Evolutionary conservation across 1,140 invertebrate genomes (phyloP).

Genomic region (Polypedilum vanderplanki): DNA sequence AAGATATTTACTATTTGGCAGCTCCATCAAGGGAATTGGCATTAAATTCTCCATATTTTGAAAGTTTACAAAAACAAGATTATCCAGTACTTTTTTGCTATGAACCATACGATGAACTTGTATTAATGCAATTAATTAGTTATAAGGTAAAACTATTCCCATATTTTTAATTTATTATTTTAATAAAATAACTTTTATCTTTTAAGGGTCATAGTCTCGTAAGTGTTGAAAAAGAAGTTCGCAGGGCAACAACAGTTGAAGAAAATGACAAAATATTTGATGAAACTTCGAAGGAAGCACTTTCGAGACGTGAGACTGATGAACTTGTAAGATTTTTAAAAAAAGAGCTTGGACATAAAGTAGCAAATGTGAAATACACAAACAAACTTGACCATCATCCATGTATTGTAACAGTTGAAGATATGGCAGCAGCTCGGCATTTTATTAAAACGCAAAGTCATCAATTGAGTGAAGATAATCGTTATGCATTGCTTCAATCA

Average conservation of each 20-base stretch:
- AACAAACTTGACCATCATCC: conserved; percentile 80
- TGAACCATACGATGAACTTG: conserved; percentile 92
- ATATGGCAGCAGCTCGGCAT: conserved; percentile 92
- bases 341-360: conserved; percentile 53
- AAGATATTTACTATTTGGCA: conserved; percentile 87
- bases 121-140: conserved; percentile 72
- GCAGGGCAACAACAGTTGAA: conserved; percentile 58
- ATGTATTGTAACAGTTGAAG: conserved; percentile 87
- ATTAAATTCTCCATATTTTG: conserved; percentile 89
- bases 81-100: conserved; percentile 93
- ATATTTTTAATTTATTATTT: too few relatives aligned
- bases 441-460: conserved; percentile 86
- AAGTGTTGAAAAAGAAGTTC: conserved; percentile 92
- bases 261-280: conserved; percentile 36
- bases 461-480: conserved; percentile 74
- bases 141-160: not conserved
- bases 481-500: conserved; percentile 80
- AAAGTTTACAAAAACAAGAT: conserved; percentile 79
- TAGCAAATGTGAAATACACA: conserved; percentile 69
- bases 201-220: conserved; percentile 72
- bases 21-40: conserved; percentile 87
- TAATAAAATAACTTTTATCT: conserved; percentile 33
- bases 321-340: conserved; percentile 37
- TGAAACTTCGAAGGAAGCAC: not conserved
- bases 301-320: conserved; percentile 42